Evolutionary conservation across 1,140 invertebrate genomes (phyloP).

Genomic region (Drosophila virilis): DNA sequence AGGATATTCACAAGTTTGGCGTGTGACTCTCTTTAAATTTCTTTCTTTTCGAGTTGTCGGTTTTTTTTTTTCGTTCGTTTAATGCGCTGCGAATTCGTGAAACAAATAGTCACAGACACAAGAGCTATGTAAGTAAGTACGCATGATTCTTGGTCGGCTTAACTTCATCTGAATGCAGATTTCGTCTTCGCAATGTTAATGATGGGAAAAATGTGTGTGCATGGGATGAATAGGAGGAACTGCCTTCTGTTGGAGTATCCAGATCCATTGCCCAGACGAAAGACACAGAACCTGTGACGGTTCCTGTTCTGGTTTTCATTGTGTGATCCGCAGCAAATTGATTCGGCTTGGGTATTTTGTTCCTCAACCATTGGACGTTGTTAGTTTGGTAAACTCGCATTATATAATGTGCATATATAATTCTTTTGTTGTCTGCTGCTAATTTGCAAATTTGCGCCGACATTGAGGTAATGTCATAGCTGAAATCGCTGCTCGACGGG

Average conservation of each 20-base stretch:
- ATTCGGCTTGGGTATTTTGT: conserved; percentile 51
- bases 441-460: conserved; percentile 69
- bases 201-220: conserved; percentile 65
- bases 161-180: conserved; percentile 70
- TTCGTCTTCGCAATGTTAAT: conserved; percentile 69
- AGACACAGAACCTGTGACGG: conserved; percentile 32
- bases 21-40: neutral
- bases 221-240: conserved; percentile 9
- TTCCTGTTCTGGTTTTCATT: conserved; percentile 66
- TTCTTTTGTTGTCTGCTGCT: conserved; percentile 76
- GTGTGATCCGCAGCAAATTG: conserved; percentile 66
- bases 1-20: conserved; percentile 16
- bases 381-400: conserved; percentile 42
- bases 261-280: conserved; percentile 25
- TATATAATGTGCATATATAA: conserved; percentile 74
- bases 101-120: conserved; percentile 73
- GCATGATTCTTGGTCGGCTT: conserved; percentile 68
- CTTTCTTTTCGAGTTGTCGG: conserved; percentile 19
- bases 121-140: conserved; percentile 52
- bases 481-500: conserved; percentile 3
- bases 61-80: conserved; percentile 47
- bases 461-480: conserved; percentile 73
- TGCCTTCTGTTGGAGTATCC: neutral
- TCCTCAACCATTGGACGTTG: conserved; percentile 50
- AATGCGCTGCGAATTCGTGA: conserved; percentile 77